Evolutionary conservation across 2,797 vertebrate genomes (phyloP), one percentile per base, ranked within the genome.

Genomic region (Delichon dasypus): DNA sequence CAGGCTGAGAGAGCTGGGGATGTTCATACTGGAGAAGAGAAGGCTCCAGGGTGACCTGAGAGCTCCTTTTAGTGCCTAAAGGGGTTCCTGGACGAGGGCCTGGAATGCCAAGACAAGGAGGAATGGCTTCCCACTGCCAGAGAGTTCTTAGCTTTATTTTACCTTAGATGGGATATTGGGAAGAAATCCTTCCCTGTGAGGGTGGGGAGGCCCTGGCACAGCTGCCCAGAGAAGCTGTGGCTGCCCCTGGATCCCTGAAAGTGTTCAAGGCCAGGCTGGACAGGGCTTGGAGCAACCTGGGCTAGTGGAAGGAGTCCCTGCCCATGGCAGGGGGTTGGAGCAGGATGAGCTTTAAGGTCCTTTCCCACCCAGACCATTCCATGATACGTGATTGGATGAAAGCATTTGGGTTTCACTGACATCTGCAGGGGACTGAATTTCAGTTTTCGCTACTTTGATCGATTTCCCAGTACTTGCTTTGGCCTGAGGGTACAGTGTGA

Each of bases 211-310:
- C 34, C n/a, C 29, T 77, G 58, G 25, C 58, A 34, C 18, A 65
- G 57, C 0, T 83, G 10, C 17, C 12, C 58, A 58, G 29, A 40
- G 40, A 0, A 90, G 34, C 60, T 90, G 53, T 29, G 73, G 30
- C 53, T 72, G 26, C 13, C 15, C 21, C 40, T 38, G 38, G 38
- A 78, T 32, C 40, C 40, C 60, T 78, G 72, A 8, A 0, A 58
- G 15, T 34, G 16, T 9, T 0, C 40, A 0, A 66, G 26, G 21
- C 30, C 22, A n/a, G 48, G 16, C 0, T 84, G 36, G n/a, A 30
- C 0, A 0, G 14, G 10, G 8, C 29, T 45, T 83, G n/a, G 73
- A 66, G 11, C 22, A 7, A 0, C 4, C 26, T 72, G 40, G 26
- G 30, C 0, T 0, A 5, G 34, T 60, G 66, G 34, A 1, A 66